A percentile compares a stretch with the other conserved stretches of the same genome.
Evolutionary conservation across 1,140 invertebrate genomes (phyloP).

Genomic region (Drosophila melanica): DNA sequence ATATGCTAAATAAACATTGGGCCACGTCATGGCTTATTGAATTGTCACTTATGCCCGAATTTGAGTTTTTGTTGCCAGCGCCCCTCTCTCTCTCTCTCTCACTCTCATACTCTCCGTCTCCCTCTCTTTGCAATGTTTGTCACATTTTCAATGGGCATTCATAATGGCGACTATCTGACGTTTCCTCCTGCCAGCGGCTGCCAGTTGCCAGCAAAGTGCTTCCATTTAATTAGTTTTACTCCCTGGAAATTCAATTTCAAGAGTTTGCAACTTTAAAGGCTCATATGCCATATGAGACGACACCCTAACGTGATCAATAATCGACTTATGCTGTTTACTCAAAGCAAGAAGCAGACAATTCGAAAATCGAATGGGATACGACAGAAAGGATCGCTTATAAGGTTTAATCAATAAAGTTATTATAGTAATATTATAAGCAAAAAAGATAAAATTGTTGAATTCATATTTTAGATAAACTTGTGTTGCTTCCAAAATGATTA

Average conservation of each 20-base stretch:
- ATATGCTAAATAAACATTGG: constrained; percentile 83
- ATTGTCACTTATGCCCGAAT: constrained; percentile 83
- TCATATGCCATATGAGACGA: constrained; percentile 22
- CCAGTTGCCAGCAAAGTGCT: constrained; percentile 68
- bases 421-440: no score
- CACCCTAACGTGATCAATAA: constrained; percentile 63
- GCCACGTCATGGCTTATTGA: constrained; percentile 83
- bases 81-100: not conserved
- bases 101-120: not conserved
- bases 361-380: no score
- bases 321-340: constrained; percentile 76
- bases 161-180: constrained; percentile 75
- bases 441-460: no score
- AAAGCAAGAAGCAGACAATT: no score
- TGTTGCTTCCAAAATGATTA: no score
- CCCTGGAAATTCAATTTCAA: constrained; percentile 68
- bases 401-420: not conserved
- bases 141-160: constrained; percentile 67
- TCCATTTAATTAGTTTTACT: constrained; percentile 79
- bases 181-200: constrained; percentile 31
- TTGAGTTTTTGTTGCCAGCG: constrained; percentile 74
- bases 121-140: constrained; percentile 40
- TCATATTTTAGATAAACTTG: no score
- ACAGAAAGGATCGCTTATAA: not conserved
- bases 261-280: constrained; percentile 47